A percentile compares a stretch with the other conserved stretches of the same genome.
Evolutionary conservation across 2,888 invertebrate species (phyloP).

Genomic region (Calameuta idolon): DNA sequence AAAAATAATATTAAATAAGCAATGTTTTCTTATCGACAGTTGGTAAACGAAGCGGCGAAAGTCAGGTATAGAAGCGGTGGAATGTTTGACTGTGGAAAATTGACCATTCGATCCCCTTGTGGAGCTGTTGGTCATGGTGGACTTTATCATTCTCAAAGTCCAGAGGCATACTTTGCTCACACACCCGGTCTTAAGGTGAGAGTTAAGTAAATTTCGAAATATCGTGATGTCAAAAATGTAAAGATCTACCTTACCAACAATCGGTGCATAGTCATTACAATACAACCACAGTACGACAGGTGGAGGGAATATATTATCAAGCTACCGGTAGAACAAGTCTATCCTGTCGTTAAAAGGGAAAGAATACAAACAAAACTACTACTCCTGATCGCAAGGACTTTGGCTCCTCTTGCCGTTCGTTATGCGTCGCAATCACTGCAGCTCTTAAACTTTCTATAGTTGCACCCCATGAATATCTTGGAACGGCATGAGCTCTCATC

Average conservation of each 20-base stretch:
- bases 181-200: conserved; percentile 89
- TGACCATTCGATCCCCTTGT: conserved; percentile 93
- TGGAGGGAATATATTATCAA: not conserved
- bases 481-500: not conserved
- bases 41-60: conserved; percentile 95
- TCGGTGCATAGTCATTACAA: not conserved
- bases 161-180: conserved; percentile 97
- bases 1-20: not conserved
- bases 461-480: conserved; percentile 41
- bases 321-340: not conserved
- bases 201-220: not conserved
- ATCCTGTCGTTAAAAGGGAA: not conserved
- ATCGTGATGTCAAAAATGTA: not conserved
- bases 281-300: not conserved
- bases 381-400: not conserved
- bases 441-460: not conserved
- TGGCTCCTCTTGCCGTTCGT: not conserved
- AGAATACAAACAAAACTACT: not conserved
- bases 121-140: conserved; percentile 99
- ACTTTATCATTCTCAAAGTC: conserved; percentile 97
- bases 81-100: conserved; percentile 86
- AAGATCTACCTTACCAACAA: not conserved
- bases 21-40: conserved; percentile 62
- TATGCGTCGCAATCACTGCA: not conserved
- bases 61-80: conserved; percentile 93